Evolutionary conservation across 2,888 invertebrate genomes (phyloP).

Genomic region (Drosophila conformis): DNA sequence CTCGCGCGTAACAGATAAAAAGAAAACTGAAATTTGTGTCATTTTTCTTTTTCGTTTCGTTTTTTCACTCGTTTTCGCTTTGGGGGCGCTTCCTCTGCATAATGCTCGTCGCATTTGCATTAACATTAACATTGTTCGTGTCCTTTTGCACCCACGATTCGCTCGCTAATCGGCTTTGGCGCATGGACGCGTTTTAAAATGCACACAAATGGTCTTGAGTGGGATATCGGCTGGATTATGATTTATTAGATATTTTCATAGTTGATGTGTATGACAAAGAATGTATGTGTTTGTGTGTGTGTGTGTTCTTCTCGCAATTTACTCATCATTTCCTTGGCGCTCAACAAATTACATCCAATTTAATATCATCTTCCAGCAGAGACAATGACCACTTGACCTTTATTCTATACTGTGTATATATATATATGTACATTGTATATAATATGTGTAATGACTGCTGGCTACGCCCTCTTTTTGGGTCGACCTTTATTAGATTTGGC

Average conservation of each 20-base stretch:
- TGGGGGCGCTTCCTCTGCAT: conserved; percentile 18
- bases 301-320: conserved; percentile 21
- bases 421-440: conserved; percentile 2
- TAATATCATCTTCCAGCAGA: conserved; percentile 47
- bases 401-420: conserved; percentile 21
- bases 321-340: conserved; percentile 33
- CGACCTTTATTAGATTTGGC: conserved; percentile 30
- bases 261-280: not conserved
- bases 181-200: conserved; percentile 35
- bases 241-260: conserved; percentile 43
- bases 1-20: conserved; percentile 46
- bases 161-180: conserved; percentile 48
- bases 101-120: conserved; percentile 35
- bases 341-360: conserved; percentile 57
- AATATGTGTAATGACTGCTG: conserved; percentile 30
- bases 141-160: conserved; percentile 40
- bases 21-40: conserved; percentile 37
- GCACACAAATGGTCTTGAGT: conserved; percentile 24
- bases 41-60: conserved; percentile 17
- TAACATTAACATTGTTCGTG: conserved; percentile 47
- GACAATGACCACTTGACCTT: conserved; percentile 69
- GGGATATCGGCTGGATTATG: conserved; percentile 20
- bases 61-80: conserved; percentile 19
- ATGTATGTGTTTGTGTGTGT: not conserved
- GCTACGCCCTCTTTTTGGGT: conserved; percentile 3